A percentile compares a stretch with the other conserved stretches of the same genome.
Conservation (phyloP, 1,140 invertebrate genomes). For the Drosophila seguyi region DNA sequence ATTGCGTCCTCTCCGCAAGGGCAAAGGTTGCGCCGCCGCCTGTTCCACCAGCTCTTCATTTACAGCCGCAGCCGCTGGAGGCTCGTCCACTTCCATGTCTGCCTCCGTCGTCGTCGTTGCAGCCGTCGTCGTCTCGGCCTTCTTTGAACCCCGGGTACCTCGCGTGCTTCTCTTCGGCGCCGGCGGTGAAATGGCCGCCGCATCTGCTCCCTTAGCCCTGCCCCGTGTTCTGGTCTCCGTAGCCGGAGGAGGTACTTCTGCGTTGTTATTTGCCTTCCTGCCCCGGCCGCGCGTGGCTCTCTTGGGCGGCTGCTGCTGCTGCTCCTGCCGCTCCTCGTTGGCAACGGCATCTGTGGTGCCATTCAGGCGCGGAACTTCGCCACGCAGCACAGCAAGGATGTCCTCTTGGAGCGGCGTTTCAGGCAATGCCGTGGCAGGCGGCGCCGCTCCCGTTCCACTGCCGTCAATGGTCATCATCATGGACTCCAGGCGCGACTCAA, state of each 20-base stretch:
- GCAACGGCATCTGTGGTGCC: conserved; percentile 29
- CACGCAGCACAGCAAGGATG: conserved; percentile 77
- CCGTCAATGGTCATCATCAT: conserved; percentile 85
- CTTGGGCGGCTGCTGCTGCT: conserved; percentile 42
- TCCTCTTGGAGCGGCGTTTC: conserved; percentile 76
- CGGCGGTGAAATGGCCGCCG: conserved; percentile 14
- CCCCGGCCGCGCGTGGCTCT: conserved; percentile 56
- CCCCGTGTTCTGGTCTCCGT: conserved; percentile 52
- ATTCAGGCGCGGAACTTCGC: conserved; percentile 67
- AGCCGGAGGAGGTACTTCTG: conserved; percentile 13
- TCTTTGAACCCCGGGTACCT: conserved; percentile 44
- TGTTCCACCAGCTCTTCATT: conserved; percentile 22
- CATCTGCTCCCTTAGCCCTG: conserved; percentile 47
- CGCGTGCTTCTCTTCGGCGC: conserved; percentile 62
- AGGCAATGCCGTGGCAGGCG: conserved; percentile 12
- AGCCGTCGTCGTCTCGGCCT: conserved; percentile 7
- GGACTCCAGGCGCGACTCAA: conserved; percentile 79
- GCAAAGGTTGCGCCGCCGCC: conserved; percentile 5
- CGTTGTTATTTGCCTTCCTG: conserved; percentile 40
- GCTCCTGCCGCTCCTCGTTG: not conserved
- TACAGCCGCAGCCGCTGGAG: conserved; percentile 9
- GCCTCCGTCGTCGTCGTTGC: not conserved
- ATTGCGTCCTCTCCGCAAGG: conserved; percentile 61
- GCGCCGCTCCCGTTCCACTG: not conserved
- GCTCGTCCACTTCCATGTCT: conserved; percentile 46